These are phyloP conservation scores for Nematostella vectensis DNA, from an alignment of 92 coral and sea anemone genomes.

Conservation along the genomic window DNA sequence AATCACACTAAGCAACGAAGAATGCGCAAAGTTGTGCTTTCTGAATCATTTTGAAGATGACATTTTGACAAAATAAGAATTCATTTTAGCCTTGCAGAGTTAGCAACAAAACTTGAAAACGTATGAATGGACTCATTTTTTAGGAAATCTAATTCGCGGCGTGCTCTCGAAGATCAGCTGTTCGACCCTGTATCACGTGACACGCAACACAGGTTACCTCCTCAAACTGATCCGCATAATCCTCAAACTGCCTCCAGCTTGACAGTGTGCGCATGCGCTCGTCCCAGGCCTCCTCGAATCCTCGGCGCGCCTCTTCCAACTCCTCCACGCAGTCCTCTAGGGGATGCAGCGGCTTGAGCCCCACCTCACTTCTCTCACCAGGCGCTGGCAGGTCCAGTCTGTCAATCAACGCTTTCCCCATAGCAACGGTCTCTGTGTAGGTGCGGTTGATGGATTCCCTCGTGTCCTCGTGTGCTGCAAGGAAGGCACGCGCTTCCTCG, in stretches of 20 bases:
- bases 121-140: no score
- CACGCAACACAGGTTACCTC: no score
- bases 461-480: constrained; percentile 69
- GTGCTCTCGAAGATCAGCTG: no score
- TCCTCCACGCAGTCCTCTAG: constrained; percentile 68
- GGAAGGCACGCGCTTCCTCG: constrained; percentile 37
- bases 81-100: no score
- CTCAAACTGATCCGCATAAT: constrained; percentile 45
- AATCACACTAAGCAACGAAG: neutral
- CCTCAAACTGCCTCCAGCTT: constrained; percentile 65
- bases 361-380: constrained; percentile 36
- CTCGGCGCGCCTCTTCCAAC: constrained; percentile 51
- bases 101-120: no score
- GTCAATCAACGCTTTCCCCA: constrained; percentile 77
- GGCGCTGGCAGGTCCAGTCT: constrained; percentile 69
- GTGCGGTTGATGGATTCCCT: constrained; percentile 62
- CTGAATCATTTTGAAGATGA: no score
- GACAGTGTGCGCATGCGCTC: constrained; percentile 53
- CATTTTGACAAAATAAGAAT: no score
- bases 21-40: no score
- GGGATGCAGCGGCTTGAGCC: constrained; percentile 54
- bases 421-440: constrained; percentile 78
- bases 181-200: no score
- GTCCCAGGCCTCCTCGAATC: constrained; percentile 79
- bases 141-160: no score